Base-by-base conservation (phyloP, 2,113 vertebrate genomes). In the Trichechus manatus region DNA sequence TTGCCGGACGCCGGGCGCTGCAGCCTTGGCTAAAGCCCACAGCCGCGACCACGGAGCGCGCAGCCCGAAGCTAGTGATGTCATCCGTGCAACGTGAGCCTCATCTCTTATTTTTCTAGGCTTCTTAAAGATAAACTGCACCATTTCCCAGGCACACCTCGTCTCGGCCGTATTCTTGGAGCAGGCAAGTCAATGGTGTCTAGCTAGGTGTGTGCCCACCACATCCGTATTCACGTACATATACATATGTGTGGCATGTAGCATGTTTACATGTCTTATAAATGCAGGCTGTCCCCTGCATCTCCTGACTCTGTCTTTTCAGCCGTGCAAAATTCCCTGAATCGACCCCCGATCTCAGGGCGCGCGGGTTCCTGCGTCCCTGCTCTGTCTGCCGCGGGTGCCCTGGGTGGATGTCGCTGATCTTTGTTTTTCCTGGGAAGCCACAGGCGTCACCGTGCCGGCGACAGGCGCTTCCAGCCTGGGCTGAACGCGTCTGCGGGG, bases 1-100 rank as follows among this genome's bases (percentile, higher is more conserved):
- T 98, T 93, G 96, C 98, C 98, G 97, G 98, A 98, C 98, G 98
- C 98, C 59, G 89, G 98, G 98, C 98, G 98, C 99, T 98, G 99
- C 98, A 99, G 98, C 98, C 98, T 98, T 98, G 98, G 98, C 98
- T 98, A 97, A 98, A 98, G 98, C 98, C 98, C 98, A 98, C 98
- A 98, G 98, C 91, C 98, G 97, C 98, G 98, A 98, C 98, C 97
- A 98, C 98, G 90, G 98, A 98, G 97, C 97, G 89, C 98, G 98
- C 98, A 98, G 98, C 99, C 98, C 98, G 98, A 98, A 99, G 98
- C 98, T 98, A 99, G 99, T 99, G 99, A 99, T 99, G 99, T 99
- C 99, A 99, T 99, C 98, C 98, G 97, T 99, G 98, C 99, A 99
- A 99, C 99, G 99, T 99, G 99, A 99, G 99, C 98, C 97, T 99